Conservation (phyloP, 2,797 vertebrate species). For the Cryptoblepharus egeriae region DNA sequence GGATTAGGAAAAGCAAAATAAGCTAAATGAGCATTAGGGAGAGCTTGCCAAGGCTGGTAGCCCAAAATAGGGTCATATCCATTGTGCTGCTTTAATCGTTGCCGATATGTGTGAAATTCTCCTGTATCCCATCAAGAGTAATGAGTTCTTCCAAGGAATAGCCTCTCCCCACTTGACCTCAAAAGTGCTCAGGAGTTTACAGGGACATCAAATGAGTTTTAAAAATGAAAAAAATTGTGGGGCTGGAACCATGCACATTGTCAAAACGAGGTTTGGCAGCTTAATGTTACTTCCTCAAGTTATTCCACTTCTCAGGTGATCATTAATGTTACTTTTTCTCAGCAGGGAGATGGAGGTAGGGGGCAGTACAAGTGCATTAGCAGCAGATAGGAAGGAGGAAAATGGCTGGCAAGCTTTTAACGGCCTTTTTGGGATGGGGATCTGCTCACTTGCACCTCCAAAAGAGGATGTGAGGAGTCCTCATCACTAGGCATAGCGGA, state of each 20-base stretch:
- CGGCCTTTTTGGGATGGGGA: background rate
- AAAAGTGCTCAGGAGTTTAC: fast-evolving
- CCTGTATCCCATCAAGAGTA: background rate
- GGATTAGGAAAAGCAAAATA: background rate
- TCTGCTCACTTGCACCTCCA: background rate
- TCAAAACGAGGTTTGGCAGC: background rate
- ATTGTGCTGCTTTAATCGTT: background rate
- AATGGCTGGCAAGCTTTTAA: background rate
- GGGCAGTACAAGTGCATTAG: background rate
- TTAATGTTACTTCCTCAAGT: background rate
- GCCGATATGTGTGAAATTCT: background rate
- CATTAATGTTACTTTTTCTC: background rate
- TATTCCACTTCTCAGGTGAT: background rate
- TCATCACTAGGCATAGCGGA: fast-evolving
- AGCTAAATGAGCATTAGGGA: background rate
- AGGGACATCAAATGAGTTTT: background rate
- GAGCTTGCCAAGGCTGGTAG: fast-evolving
- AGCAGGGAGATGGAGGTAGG: background rate
- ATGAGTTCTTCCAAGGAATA: fast-evolving
- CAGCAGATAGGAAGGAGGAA: background rate
- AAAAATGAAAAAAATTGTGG: background rate
- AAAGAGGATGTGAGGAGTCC: background rate
- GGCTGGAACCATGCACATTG: background rate
- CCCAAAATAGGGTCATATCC: background rate
- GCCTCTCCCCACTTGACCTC: fast-evolving